A percentile compares a stretch with the other conserved stretches of the same genome.
These are phyloP conservation scores for Cryptus viduatorius DNA, from an alignment of 2,888 invertebrate genomes.

Conservation along the genomic window DNA sequence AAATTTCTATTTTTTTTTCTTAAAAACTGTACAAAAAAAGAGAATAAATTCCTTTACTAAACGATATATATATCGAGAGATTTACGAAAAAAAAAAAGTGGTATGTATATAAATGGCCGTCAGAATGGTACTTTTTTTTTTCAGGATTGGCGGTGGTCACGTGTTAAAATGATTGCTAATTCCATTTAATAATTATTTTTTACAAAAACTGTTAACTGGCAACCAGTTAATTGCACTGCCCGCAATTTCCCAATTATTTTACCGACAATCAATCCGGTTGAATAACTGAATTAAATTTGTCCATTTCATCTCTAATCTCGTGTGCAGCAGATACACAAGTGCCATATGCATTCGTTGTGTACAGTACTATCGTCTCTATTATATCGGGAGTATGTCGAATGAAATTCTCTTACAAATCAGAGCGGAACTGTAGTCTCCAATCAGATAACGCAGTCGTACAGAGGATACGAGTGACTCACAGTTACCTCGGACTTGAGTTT, in stretches of 20 bases:
- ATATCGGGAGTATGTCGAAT: conserved; percentile 33
- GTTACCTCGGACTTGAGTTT: conserved; percentile 58
- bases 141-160: too few relatives aligned
- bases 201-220: too few relatives aligned
- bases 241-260: not conserved
- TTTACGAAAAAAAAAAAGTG: too few relatives aligned
- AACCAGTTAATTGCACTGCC: not conserved
- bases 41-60: too few relatives aligned
- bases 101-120: too few relatives aligned
- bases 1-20: too few relatives aligned
- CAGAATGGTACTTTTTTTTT: too few relatives aligned
- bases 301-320: conserved; percentile 15
- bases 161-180: too few relatives aligned
- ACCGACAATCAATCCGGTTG: conserved; percentile 44
- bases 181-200: too few relatives aligned
- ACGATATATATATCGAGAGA: too few relatives aligned
- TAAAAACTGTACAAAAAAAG: too few relatives aligned
- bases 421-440: conserved; percentile 61
- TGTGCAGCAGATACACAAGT: not conserved
- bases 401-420: conserved; percentile 66
- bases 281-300: conserved; percentile 52
- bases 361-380: not conserved
- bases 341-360: not conserved
- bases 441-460: conserved; percentile 55
- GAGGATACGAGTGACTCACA: conserved; percentile 47